phyloP scores from a whole-genome alignment of 2,797 vertebrate genomes.

The Geotrypetes seraphini region DNA sequence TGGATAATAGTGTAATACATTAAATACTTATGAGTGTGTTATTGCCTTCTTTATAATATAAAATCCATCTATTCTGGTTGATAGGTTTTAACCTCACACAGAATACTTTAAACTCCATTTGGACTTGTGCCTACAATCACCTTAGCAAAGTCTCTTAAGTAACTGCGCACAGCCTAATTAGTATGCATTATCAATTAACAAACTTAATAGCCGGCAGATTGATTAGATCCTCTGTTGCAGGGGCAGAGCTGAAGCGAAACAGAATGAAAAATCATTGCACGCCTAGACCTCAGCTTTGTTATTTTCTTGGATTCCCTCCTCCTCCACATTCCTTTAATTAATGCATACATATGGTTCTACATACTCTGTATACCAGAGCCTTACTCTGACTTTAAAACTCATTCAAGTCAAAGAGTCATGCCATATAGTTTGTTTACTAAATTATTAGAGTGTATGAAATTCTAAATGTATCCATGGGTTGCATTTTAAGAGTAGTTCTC shows the following conservation, averaged over 20 bases:
- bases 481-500: too few species aligned
- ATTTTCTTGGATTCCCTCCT: constrained; percentile 61
- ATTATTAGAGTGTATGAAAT: constrained; percentile 18
- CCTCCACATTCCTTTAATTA: constrained; percentile 82
- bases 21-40: constrained; percentile 69
- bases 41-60: constrained; percentile 74
- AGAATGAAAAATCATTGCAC: constrained; percentile 91
- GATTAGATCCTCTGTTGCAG: constrained; percentile 97
- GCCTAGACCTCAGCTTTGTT: constrained; percentile 68
- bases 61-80: constrained; percentile 80
- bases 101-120: constrained; percentile 98
- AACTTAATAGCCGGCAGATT: constrained; percentile 99
- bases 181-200: constrained; percentile 99
- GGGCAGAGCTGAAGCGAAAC: constrained; percentile 90
- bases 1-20: constrained; percentile 60
- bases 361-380: constrained; percentile 76
- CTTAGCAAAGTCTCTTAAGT: constrained; percentile 98
- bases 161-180: constrained; percentile 96
- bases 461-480: constrained; percentile 25
- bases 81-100: constrained; percentile 97
- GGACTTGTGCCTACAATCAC: constrained; percentile 97
- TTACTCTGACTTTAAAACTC: constrained; percentile 68
- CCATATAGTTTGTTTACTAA: constrained; percentile 31
- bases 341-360: constrained; percentile 86
- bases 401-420: constrained; percentile 39